Evolutionary conservation across 2,888 invertebrate genomes (phyloP).

Genomic region (Drosophila ezoana): DNA sequence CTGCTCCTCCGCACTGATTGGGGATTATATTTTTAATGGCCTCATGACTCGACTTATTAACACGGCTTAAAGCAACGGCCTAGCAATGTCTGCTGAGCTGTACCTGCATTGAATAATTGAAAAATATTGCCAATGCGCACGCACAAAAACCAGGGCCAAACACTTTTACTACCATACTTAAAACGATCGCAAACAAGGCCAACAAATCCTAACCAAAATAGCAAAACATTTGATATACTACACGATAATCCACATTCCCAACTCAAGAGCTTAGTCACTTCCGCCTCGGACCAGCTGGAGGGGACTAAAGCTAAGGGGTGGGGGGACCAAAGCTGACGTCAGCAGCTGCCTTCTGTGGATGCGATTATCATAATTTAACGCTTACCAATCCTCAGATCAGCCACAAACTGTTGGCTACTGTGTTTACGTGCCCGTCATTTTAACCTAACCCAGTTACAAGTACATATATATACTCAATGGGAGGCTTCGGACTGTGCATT

Average conservation of each 20-base stretch:
- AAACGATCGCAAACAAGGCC: constrained; percentile 33
- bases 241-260: constrained; percentile 31
- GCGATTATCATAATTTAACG: constrained; percentile 64
- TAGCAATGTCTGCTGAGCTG: constrained; percentile 4
- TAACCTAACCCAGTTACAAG: constrained; percentile 31
- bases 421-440: constrained; percentile 40
- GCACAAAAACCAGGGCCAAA: constrained; percentile 44
- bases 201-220: constrained; percentile 42
- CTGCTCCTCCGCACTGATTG: constrained; percentile 3
- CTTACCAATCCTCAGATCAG: constrained; percentile 36
- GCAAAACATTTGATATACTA: constrained; percentile 14
- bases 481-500: constrained; percentile 47
- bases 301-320: neutral
- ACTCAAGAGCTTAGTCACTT: constrained; percentile 33
- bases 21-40: constrained; percentile 10
- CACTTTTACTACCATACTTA: constrained; percentile 15
- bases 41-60: constrained; percentile 26
- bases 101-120: constrained; percentile 46
- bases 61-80: constrained; percentile 24
- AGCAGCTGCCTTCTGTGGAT: constrained; percentile 40
- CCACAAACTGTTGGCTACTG: constrained; percentile 25
- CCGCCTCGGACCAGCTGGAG: constrained; percentile 84
- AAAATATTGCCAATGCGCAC: constrained; percentile 37
- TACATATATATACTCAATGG: constrained; percentile 40
- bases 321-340: constrained; percentile 36